phyloP scores from a whole-genome alignment of 1,140 invertebrate species.

The Drosophila grimshawi region DNA sequence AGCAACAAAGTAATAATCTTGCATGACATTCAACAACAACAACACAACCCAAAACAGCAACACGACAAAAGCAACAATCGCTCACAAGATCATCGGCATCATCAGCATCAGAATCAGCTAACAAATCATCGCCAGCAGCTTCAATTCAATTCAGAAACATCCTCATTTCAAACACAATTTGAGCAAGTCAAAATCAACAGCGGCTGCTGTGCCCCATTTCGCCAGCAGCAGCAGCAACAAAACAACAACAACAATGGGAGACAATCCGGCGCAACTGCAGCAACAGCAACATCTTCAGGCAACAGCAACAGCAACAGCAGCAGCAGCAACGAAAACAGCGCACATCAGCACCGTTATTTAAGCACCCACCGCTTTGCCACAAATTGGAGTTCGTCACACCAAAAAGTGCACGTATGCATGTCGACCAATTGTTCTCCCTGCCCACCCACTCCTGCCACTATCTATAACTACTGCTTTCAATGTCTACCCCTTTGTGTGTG shows the following conservation, averaged over 20 bases:
- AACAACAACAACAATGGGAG: slow-evolving; percentile 1
- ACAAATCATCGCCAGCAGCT: slow-evolving; percentile 40
- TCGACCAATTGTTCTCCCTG: slow-evolving; percentile 29
- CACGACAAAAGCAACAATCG: slow-evolving; percentile 6
- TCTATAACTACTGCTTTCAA: background rate
- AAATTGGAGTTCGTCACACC: slow-evolving; percentile 76
- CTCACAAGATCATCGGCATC: slow-evolving; percentile 18
- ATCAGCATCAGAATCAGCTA: slow-evolving; percentile 44
- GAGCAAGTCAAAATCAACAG: slow-evolving; percentile 22
- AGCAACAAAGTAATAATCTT: slow-evolving; percentile 82
- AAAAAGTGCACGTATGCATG: slow-evolving; percentile 84
- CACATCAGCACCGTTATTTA: slow-evolving; percentile 43
- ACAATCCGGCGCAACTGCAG: background rate
- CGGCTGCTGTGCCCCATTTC: slow-evolving; percentile 42
- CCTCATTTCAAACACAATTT: slow-evolving; percentile 22
- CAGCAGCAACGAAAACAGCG: slow-evolving; percentile 24
- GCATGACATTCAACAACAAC: slow-evolving; percentile 62
- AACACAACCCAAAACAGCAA: slow-evolving; percentile 31
- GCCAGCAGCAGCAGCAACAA: slow-evolving; percentile 8
- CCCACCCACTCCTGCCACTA: background rate
- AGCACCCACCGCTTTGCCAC: slow-evolving; percentile 60
- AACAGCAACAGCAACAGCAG: background rate
- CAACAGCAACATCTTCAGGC: slow-evolving; percentile 12
- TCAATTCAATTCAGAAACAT: slow-evolving; percentile 46
- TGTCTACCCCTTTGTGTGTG: background rate